Conservation (phyloP, 2,113 vertebrate species). For the Podocnemis expansa region DNA sequence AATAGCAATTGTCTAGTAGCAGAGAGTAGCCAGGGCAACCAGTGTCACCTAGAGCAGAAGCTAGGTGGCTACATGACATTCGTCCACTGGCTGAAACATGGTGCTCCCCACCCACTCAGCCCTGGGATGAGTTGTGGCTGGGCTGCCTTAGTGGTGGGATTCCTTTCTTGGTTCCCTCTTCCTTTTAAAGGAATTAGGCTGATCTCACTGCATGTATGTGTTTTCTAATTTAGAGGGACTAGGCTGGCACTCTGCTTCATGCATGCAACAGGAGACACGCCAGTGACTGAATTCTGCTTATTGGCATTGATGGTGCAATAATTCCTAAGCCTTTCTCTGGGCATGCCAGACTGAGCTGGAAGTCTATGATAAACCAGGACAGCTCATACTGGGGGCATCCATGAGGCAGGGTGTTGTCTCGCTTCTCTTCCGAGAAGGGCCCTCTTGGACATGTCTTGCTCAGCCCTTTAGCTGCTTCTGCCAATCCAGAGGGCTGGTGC, state of each 20-base stretch:
- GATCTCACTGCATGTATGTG: background rate
- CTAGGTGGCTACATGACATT: background rate
- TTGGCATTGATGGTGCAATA: background rate
- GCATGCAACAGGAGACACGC: background rate
- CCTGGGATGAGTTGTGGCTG: background rate
- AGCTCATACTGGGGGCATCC: background rate
- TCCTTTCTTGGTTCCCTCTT: background rate
- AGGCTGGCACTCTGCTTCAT: background rate
- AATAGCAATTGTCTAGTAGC: background rate
- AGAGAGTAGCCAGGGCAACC: background rate
- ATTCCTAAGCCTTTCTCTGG: background rate
- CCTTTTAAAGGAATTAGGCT: constrained; percentile 27
- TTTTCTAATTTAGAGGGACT: background rate
- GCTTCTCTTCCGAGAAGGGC: background rate
- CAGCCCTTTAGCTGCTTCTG: background rate
- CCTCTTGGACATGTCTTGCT: background rate
- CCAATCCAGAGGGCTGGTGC: no score
- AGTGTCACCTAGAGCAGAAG: background rate
- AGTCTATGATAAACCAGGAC: background rate
- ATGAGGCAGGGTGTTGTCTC: no score
- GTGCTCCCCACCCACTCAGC: background rate
- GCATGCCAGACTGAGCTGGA: background rate
- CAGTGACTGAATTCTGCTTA: background rate
- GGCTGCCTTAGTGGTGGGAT: background rate
- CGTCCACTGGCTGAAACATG: background rate